Conservation (phyloP, 2,797 vertebrate genomes). For the Balearica regulorum region DNA sequence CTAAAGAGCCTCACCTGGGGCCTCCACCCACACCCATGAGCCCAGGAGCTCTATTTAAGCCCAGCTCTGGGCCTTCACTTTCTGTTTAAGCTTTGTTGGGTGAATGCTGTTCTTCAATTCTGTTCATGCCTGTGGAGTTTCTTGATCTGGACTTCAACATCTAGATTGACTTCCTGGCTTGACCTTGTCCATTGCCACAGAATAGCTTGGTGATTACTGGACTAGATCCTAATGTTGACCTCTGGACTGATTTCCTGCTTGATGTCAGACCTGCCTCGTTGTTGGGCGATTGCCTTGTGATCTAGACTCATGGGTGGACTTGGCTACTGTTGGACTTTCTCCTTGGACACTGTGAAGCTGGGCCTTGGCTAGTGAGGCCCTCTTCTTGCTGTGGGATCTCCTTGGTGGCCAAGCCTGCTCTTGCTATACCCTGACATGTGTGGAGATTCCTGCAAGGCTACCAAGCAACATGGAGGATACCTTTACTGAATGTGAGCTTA, state of each 20-base stretch:
- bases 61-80: fast-evolving
- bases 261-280: fast-evolving
- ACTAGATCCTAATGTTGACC: not conserved
- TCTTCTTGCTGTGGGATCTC: not conserved
- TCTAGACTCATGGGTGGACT: not conserved
- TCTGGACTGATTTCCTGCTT: not conserved
- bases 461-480: too few species aligned
- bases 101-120: fast-evolving
- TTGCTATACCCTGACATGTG: fast-evolving
- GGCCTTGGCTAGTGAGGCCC: not conserved
- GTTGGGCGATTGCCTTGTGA: not conserved
- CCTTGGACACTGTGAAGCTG: not conserved
- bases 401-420: not conserved
- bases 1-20: not conserved
- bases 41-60: not conserved
- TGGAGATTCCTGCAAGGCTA: not conserved
- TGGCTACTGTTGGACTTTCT: not conserved
- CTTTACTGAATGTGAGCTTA: not conserved
- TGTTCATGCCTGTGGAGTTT: not conserved
- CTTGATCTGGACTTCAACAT: fast-evolving
- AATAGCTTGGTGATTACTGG: fast-evolving
- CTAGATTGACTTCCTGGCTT: not conserved
- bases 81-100: fast-evolving
- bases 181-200: fast-evolving
- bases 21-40: not conserved